Conservation (phyloP, 2,888 invertebrate species). For the Falcaria lacertinaria region DNA sequence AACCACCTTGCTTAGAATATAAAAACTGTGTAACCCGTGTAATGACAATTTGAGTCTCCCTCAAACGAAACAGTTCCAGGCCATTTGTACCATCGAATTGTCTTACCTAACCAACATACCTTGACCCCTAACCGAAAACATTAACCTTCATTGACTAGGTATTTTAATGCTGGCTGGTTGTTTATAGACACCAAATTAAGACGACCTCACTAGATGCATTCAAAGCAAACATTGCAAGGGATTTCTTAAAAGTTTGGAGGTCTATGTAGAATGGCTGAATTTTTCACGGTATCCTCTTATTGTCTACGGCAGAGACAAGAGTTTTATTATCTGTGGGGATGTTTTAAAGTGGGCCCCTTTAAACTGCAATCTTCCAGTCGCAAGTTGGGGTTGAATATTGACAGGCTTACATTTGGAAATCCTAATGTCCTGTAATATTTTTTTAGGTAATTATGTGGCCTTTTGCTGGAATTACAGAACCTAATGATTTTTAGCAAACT, state of each 20-base stretch:
- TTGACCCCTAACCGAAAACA: slow-evolving; percentile 23
- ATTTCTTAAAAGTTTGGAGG: slow-evolving; percentile 10
- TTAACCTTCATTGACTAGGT: not conserved
- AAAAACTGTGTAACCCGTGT: slow-evolving; percentile 69
- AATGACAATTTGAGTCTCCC: slow-evolving; percentile 71
- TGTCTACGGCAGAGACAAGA: slow-evolving; percentile 72
- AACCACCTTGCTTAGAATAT: slow-evolving; percentile 59
- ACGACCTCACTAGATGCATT: not conserved
- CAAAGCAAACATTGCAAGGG: not conserved
- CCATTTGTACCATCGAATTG: slow-evolving; percentile 64
- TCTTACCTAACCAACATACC: slow-evolving; percentile 39
- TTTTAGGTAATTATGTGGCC: not conserved
- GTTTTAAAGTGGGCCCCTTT: slow-evolving; percentile 66
- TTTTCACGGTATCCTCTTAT: slow-evolving; percentile 64
- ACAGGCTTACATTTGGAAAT: slow-evolving; percentile 7
- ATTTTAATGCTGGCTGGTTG: not conserved
- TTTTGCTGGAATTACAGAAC: too few relatives aligned
- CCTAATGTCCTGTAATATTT: not conserved
- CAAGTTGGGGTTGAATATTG: slow-evolving; percentile 48
- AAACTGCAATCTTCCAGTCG: slow-evolving; percentile 50
- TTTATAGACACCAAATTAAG: not conserved
- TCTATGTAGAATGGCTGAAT: slow-evolving; percentile 33
- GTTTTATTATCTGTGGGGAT: slow-evolving; percentile 75
- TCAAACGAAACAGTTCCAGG: slow-evolving; percentile 53
- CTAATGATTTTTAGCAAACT: not conserved